These are phyloP conservation scores for Magallana ariakensis DNA, from an alignment of 1,140 invertebrate species.

Conservation along the genomic window DNA sequence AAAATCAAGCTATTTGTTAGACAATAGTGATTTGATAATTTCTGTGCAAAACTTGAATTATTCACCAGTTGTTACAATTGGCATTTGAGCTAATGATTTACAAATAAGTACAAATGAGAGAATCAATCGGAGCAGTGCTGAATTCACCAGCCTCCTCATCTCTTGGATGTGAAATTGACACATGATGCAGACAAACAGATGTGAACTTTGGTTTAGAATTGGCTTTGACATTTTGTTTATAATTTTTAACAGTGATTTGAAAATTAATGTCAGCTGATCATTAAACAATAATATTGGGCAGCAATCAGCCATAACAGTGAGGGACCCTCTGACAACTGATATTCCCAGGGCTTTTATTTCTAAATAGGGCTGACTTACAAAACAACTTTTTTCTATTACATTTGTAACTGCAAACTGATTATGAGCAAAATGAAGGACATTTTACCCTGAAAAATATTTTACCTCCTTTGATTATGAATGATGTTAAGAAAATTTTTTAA, in stretches of 20 bases:
- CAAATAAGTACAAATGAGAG: constrained; percentile 30
- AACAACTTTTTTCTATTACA: background rate
- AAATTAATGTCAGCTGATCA: constrained; percentile 30
- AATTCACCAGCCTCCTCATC: background rate
- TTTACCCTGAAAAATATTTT: no score
- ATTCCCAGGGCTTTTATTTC: background rate
- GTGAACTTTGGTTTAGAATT: background rate
- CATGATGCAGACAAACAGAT: constrained; percentile 19
- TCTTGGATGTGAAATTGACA: constrained; percentile 12
- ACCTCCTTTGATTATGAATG: no score
- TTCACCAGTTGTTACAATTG: constrained; percentile 13
- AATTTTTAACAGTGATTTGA: constrained; percentile 34
- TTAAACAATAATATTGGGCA: constrained; percentile 31
- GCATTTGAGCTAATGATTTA: constrained; percentile 27
- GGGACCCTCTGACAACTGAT: background rate
- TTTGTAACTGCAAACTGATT: no score
- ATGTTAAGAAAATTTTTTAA: no score
- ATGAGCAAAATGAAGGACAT: no score
- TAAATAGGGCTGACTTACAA: background rate
- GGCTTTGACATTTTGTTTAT: constrained; percentile 25
- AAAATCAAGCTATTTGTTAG: constrained; percentile 9
- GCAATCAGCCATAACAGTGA: constrained; percentile 15
- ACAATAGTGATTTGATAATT: constrained; percentile 11
- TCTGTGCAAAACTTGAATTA: background rate
- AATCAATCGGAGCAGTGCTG: constrained; percentile 22